Evolutionary conservation across 2,797 vertebrate genomes (phyloP).

Genomic region (Clamator glandarius): DNA sequence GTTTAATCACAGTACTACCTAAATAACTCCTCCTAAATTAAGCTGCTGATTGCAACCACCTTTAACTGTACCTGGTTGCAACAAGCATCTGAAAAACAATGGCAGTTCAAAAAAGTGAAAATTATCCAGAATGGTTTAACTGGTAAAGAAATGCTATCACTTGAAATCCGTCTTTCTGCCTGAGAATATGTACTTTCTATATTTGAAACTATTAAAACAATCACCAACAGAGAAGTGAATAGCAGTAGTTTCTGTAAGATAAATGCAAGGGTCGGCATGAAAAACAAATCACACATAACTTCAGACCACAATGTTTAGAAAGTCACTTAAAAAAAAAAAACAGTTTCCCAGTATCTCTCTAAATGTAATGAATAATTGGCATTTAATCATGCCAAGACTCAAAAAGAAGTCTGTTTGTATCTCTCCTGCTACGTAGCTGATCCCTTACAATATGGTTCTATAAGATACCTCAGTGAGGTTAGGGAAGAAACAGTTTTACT

Average conservation of each 20-base stretch:
- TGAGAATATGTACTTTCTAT: neutral
- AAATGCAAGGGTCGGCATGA: neutral
- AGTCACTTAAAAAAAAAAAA: neutral
- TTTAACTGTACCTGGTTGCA: neutral
- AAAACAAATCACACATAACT: neutral
- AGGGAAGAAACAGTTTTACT: neutral
- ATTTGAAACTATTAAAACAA: neutral
- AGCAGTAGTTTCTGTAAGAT: neutral
- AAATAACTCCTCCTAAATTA: constrained; percentile 15
- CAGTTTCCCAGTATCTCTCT: neutral
- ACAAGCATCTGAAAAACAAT: neutral
- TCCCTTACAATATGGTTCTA: neutral
- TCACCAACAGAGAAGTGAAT: neutral
- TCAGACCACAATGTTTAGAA: neutral
- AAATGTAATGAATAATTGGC: neutral
- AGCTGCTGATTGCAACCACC: neutral
- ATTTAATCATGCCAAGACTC: neutral
- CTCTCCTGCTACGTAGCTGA: neutral
- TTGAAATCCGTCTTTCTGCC: neutral
- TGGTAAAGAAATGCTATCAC: neutral
- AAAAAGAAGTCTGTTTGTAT: neutral
- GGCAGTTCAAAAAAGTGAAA: neutral
- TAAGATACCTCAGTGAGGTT: neutral
- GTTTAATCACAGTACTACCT: neutral
- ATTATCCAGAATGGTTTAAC: neutral